Percentiles rank a stretch among this genome's conserved stretches.
Conservation (phyloP, 1,140 invertebrate species). For the Drosophila punjabiensis region DNA sequence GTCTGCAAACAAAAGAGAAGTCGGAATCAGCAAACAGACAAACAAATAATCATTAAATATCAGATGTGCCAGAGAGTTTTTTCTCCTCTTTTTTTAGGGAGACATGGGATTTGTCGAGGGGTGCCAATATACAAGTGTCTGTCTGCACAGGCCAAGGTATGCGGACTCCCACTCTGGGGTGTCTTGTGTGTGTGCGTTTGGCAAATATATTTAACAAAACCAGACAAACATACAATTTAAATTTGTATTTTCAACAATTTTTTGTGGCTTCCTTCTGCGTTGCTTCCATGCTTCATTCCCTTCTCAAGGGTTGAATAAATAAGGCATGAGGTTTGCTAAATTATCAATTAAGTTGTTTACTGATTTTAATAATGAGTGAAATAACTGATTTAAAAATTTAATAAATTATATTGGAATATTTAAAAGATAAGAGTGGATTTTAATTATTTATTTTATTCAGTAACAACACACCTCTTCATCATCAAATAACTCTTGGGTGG, state of each 20-base stretch:
- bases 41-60: slow-evolving; percentile 81
- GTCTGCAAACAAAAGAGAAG: slow-evolving; percentile 60
- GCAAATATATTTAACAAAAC: slow-evolving; percentile 70
- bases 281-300: background rate
- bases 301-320: background rate
- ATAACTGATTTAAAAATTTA: background rate
- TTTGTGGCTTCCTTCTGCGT: slow-evolving; percentile 43
- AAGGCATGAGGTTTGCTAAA: background rate
- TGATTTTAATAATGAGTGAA: background rate
- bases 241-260: slow-evolving; percentile 69
- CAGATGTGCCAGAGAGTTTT: slow-evolving; percentile 25
- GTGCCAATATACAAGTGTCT: slow-evolving; percentile 36
- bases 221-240: slow-evolving; percentile 69
- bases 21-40: slow-evolving; percentile 53
- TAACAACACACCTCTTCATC: background rate
- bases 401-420: background rate
- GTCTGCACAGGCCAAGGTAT: slow-evolving; percentile 15
- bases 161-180: background rate
- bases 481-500: no score
- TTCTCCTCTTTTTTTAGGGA: background rate
- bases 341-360: background rate
- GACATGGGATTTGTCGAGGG: slow-evolving; percentile 10
- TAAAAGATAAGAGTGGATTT: background rate
- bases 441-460: background rate
- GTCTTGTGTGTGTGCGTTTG: slow-evolving; percentile 34